Evolutionary conservation across 2,113 vertebrate genomes (phyloP).

Genomic region (Poeciliopsis occidentalis): DNA sequence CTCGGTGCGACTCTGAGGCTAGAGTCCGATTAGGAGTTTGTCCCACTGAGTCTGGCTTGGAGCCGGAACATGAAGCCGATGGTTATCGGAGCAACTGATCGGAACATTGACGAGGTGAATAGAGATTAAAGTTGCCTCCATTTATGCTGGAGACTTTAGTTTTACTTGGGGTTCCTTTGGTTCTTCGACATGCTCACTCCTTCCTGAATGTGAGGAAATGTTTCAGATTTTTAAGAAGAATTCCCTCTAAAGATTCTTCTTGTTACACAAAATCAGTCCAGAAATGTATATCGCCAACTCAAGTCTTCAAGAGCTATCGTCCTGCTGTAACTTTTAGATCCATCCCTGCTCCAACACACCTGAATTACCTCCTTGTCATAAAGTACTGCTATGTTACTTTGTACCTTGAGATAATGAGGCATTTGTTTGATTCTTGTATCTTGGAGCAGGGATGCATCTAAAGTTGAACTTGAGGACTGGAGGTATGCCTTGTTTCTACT

Average conservation of each 20-base stretch:
- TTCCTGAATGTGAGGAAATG: neutral
- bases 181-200: slow-evolving; percentile 4
- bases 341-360: too few species aligned
- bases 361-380: too few species aligned
- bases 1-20: slow-evolving; percentile 44
- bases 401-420: too few species aligned
- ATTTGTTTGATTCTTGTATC: too few species aligned
- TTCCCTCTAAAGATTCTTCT: neutral
- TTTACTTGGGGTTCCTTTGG: slow-evolving; percentile 1
- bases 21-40: slow-evolving; percentile 15
- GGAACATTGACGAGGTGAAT: slow-evolving; percentile 18
- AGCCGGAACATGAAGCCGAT: slow-evolving; percentile 27
- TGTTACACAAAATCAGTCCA: neutral
- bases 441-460: too few species aligned
- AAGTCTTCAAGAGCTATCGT: too few species aligned
- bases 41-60: slow-evolving; percentile 12
- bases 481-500: too few species aligned
- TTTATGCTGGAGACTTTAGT: slow-evolving; percentile 35
- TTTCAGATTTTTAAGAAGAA: neutral
- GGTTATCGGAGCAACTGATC: neutral
- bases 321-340: too few species aligned
- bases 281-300: too few species aligned
- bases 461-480: too few species aligned
- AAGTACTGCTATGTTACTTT: too few species aligned
- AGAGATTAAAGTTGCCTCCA: slow-evolving; percentile 43